A percentile compares a stretch with the other conserved stretches of the same genome.
phyloP scores from a whole-genome alignment of 2,888 invertebrate species.

The Cistogaster globosa region DNA sequence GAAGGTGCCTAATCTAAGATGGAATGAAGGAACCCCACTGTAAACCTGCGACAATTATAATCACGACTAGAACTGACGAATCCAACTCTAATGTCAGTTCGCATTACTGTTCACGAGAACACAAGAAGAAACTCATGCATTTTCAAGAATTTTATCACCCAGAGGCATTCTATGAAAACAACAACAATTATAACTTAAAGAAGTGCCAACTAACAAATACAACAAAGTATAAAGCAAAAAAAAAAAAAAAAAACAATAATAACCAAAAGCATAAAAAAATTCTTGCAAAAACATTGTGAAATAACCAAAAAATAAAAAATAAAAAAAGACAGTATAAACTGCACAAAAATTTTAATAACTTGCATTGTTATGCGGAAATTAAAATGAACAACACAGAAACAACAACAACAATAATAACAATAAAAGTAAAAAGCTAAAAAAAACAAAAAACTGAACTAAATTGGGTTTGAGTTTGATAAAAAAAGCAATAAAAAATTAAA shows the following conservation, averaged over 20 bases:
- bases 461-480: constrained; percentile 41
- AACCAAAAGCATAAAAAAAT: constrained; percentile 58
- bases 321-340: constrained; percentile 54
- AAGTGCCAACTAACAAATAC: constrained; percentile 32
- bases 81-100: neutral
- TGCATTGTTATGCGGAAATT: constrained; percentile 71
- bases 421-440: constrained; percentile 7
- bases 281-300: constrained; percentile 31
- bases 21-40: too few relatives aligned
- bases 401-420: constrained; percentile 25
- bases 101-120: neutral
- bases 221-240: constrained; percentile 53
- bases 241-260: constrained; percentile 62
- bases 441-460: constrained; percentile 47
- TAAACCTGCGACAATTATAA: too few relatives aligned
- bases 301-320: constrained; percentile 1
- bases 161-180: constrained; percentile 59
- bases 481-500: constrained; percentile 28
- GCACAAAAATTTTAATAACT: constrained; percentile 72
- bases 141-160: constrained; percentile 66
- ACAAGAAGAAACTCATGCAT: constrained; percentile 47
- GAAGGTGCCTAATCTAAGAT: too few relatives aligned
- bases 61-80: too few relatives aligned
- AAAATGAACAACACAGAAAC: constrained; percentile 57
- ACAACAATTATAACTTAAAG: constrained; percentile 49